Evolutionary conservation across 2,888 invertebrate species (phyloP).

Genomic region (Deilephila porcellus): DNA sequence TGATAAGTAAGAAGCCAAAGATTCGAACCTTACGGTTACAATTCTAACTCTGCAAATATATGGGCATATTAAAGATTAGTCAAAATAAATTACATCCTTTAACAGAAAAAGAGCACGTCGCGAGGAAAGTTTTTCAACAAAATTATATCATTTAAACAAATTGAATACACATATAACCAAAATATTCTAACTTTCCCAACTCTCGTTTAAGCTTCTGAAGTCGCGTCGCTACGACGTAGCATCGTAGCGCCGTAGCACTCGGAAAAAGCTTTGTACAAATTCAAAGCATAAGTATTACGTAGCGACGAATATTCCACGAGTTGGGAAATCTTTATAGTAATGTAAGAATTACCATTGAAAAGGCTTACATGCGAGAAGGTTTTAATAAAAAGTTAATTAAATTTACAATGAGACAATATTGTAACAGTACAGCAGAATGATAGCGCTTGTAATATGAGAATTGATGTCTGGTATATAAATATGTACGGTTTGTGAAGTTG

Average conservation of each 20-base stretch:
- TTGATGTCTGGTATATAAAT: too few relatives aligned
- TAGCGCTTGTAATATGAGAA: too few relatives aligned
- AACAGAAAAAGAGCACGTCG: too few relatives aligned
- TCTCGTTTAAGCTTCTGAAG: not conserved
- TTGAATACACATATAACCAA: not conserved
- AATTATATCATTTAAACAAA: not conserved
- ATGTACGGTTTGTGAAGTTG: too few relatives aligned
- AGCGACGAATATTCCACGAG: not conserved
- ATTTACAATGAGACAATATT: not conserved
- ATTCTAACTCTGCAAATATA: too few relatives aligned
- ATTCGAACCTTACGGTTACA: too few relatives aligned
- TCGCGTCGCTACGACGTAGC: not conserved
- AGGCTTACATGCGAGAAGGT: not conserved
- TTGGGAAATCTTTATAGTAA: not conserved
- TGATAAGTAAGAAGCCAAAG: too few relatives aligned
- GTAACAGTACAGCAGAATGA: not conserved
- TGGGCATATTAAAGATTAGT: too few relatives aligned
- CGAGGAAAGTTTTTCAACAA: not conserved
- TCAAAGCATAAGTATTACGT: conserved; percentile 11
- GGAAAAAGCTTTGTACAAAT: not conserved
- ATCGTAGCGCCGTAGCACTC: conserved; percentile 1
- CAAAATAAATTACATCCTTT: too few relatives aligned
- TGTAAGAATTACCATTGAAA: not conserved
- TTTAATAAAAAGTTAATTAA: not conserved
- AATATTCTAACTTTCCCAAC: too few relatives aligned